A percentile compares a stretch with the other conserved stretches of the same genome.
These are phyloP conservation scores for Diorhabda elongata DNA, from an alignment of 1,140 invertebrate genomes.

Conservation along the genomic window DNA sequence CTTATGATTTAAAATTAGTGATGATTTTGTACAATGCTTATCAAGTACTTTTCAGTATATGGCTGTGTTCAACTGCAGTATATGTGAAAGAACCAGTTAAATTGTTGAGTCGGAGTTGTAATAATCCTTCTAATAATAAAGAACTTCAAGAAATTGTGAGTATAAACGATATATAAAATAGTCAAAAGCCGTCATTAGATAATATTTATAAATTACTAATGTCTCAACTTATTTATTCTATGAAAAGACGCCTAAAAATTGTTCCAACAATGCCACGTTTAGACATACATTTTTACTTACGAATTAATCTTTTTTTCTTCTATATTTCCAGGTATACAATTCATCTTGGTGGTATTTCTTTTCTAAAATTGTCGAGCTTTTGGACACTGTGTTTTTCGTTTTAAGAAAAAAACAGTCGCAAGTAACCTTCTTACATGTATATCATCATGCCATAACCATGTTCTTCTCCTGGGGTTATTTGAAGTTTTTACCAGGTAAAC, in stretches of 20 bases:
- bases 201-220: too few relatives aligned
- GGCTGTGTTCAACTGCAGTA: conserved; percentile 41
- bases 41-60: conserved; percentile 57
- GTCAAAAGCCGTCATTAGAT: too few relatives aligned
- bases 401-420: conserved; percentile 71
- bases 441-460: conserved; percentile 64
- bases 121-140: conserved; percentile 30
- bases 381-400: conserved; percentile 81
- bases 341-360: conserved; percentile 52
- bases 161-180: neutral
- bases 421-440: conserved; percentile 69
- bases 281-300: too few relatives aligned
- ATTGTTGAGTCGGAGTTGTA: conserved; percentile 37
- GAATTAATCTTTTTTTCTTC: too few relatives aligned
- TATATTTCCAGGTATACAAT: conserved; percentile 46
- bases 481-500: conserved; percentile 55
- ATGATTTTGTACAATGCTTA: conserved; percentile 67
- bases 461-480: conserved; percentile 55
- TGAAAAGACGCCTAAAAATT: too few relatives aligned
- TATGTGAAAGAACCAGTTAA: conserved; percentile 36
- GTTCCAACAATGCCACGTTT: too few relatives aligned
- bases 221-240: too few relatives aligned
- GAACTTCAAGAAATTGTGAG: conserved; percentile 34
- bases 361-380: conserved; percentile 59
- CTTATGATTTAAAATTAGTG: conserved; percentile 60